Evolutionary conservation across 1,140 invertebrate species (phyloP).

Genomic region (Plutomurus gul): DNA sequence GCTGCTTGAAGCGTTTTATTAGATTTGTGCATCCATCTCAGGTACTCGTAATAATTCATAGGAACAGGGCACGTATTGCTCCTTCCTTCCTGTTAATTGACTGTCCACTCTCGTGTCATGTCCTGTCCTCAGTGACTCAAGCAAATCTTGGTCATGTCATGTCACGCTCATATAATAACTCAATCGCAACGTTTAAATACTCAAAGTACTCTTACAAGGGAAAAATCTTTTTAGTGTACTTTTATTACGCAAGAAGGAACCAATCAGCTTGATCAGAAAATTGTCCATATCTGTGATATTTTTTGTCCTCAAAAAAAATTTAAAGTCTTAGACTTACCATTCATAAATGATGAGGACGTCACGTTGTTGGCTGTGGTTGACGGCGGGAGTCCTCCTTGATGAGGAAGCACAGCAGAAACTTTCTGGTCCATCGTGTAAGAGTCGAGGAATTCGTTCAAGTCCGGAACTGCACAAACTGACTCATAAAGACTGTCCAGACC

Average conservation of each 20-base stretch:
- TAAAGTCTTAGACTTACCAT: conserved; percentile 43
- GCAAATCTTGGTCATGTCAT: conserved; percentile 12
- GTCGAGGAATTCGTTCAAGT: conserved; percentile 70
- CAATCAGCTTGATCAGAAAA: not conserved
- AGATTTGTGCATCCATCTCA: not conserved
- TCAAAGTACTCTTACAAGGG: not conserved
- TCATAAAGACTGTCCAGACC: conserved; percentile 67
- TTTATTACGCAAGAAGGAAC: no score
- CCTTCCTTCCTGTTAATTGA: conserved; percentile 38
- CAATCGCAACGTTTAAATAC: not conserved
- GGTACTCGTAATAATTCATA: conserved; percentile 30
- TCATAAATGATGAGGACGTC: conserved; percentile 51
- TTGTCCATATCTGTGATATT: not conserved
- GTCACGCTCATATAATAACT: conserved; percentile 1
- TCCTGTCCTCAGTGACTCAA: conserved; percentile 17
- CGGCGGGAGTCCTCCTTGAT: conserved; percentile 48
- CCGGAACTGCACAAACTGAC: conserved; percentile 73
- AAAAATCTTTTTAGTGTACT: not conserved
- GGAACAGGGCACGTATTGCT: conserved; percentile 36
- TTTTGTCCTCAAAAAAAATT: not conserved
- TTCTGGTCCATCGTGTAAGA: conserved; percentile 61
- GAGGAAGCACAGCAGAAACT: conserved; percentile 43
- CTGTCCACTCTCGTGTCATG: conserved; percentile 25
- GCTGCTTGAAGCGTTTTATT: no score
- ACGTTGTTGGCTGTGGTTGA: conserved; percentile 49